Conservation (phyloP, 2,888 invertebrate genomes). For the Oscheius onirici region DNA sequence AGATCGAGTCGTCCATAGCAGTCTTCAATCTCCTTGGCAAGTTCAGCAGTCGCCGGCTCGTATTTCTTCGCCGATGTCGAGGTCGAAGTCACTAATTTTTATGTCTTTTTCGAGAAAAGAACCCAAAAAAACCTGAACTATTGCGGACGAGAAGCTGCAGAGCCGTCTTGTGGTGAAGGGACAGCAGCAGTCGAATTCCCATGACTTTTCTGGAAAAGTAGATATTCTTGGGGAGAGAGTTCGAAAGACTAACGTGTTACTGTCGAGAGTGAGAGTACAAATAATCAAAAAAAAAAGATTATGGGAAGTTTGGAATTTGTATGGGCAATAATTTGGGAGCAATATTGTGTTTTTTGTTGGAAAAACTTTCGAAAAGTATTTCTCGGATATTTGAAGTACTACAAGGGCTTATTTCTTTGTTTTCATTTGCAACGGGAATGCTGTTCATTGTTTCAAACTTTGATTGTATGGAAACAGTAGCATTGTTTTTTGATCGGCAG, state of each 20-base stretch:
- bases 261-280: neutral
- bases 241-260: neutral
- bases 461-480: neutral
- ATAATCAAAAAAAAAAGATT: neutral
- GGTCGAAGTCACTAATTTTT: neutral
- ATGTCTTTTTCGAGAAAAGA: neutral
- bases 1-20: conserved; percentile 65
- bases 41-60: conserved; percentile 30
- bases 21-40: conserved; percentile 58
- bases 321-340: too few species aligned
- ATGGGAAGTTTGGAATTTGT: neutral
- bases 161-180: conserved; percentile 7
- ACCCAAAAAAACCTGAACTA: neutral
- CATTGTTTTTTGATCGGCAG: neutral
- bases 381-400: too few species aligned
- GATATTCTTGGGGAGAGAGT: too few species aligned
- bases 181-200: conserved; percentile 15
- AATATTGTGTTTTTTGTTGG: too few species aligned
- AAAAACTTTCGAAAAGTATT: too few species aligned
- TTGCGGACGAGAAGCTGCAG: conserved; percentile 14
- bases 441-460: too few species aligned
- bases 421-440: too few species aligned
- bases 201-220: neutral
- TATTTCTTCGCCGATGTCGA: conserved; percentile 13
- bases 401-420: too few species aligned